Conservation (phyloP, 2,888 invertebrate species). For the Nephrocerus scutellatus region DNA sequence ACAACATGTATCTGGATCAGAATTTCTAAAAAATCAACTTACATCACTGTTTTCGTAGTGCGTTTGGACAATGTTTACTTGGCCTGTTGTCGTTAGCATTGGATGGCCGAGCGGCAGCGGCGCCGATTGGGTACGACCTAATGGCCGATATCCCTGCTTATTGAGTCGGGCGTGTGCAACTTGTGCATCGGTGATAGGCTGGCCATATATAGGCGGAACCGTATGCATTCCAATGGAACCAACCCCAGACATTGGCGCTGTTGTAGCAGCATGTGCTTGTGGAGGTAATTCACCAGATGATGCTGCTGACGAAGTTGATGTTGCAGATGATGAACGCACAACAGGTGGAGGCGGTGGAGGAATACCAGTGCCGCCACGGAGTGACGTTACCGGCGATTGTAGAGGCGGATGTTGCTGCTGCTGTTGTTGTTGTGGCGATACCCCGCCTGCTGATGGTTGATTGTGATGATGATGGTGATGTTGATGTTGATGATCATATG, state of each 20-base stretch:
- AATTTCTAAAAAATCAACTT: constrained; percentile 26
- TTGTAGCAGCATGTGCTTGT: constrained; percentile 40
- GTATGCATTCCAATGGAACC: constrained; percentile 25
- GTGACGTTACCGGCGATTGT: constrained; percentile 18
- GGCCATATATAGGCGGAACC: constrained; percentile 35
- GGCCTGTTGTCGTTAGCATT: constrained; percentile 56
- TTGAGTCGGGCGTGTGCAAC: constrained; percentile 60
- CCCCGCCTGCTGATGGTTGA: too few relatives aligned
- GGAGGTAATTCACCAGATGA: constrained; percentile 38
- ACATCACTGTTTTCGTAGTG: constrained; percentile 48
- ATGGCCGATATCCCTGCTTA: constrained; percentile 69
- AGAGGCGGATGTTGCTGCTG: constrained; percentile 29
- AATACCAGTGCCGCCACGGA: constrained; percentile 17
- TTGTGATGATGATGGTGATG: too few relatives aligned
- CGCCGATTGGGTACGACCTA: constrained; percentile 91
- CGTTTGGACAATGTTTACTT: constrained; percentile 43
- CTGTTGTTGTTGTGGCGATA: constrained; percentile 31
- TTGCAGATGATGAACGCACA: constrained; percentile 49
- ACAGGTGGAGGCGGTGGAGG: constrained; percentile 48
- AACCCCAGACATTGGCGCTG: constrained; percentile 20
- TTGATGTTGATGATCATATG: constrained; percentile 35
- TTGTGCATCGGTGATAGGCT: constrained; percentile 59
- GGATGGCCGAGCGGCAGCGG: constrained; percentile 86
- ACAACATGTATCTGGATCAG: too few relatives aligned
- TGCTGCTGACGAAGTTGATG: constrained; percentile 43